Base-by-base conservation (phyloP, 1,140 invertebrate genomes). In the Diabrotica virgifera region DNA sequence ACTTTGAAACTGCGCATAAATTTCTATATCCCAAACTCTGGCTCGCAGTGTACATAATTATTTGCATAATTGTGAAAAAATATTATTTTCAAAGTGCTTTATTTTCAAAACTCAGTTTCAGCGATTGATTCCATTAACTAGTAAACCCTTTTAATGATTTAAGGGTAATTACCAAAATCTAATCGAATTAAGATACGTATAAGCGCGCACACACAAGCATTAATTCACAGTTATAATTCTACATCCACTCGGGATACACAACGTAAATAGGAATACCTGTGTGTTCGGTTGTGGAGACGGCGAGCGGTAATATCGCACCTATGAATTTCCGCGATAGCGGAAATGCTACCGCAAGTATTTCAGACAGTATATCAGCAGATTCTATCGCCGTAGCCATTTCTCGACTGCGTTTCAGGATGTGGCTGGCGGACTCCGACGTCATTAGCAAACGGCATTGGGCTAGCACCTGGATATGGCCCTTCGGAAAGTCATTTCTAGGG, bases 341-440 rank as follows among this genome's bases (percentile, higher is more conserved):
- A 57, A 36, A 36, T 57, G 55, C 55, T 36, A 57, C 55, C 55
- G 36, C 55, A 57, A 37, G 24, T 57, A 57, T 57, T 37, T 37
- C 55, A 4, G 37, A 57, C 55, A 12, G 55, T 57, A 57, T 57
- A 57, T 57, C 55, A 57, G 55, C 55, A 57, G 55, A 57, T 57
- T 36, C 24, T 57, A 57, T 57, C 55, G 24, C 55, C 12, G 12
- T 24, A 57, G 24, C 55, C 55, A 57, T 57, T 57, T 57, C 55
- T 57, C 55, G 24, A 37, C 55, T 37, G 36, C 36, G 36, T 57
- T 57, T 10, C 55, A 37, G 55, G 36, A 57, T 36, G 24, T 57
- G 55, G 55, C 55, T 57, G 36, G 24, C 40, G 40, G 55, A 36
- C 11, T 36, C 55, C 36, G 55, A 57, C 36, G 55, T 57, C 55